Evolutionary conservation across 2,888 invertebrate genomes (phyloP).

Genomic region (Calliopum simillimum): DNA sequence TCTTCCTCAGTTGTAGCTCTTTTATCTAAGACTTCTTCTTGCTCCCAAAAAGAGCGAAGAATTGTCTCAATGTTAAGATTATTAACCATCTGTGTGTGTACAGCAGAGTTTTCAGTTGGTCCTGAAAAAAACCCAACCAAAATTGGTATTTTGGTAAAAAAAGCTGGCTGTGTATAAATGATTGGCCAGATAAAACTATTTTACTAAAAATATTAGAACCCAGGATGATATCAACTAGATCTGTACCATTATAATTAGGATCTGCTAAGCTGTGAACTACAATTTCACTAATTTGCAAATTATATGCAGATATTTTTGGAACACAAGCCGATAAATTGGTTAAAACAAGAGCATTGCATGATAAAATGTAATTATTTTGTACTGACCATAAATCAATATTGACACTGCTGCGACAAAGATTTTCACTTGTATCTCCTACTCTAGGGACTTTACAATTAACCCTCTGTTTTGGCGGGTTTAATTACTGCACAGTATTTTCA

Average conservation of each 20-base stretch:
- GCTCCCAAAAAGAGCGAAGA: conserved; percentile 18
- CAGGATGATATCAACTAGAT: conserved; percentile 34
- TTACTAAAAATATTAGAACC: conserved; percentile 24
- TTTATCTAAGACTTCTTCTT: conserved; percentile 17
- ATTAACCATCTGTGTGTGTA: conserved; percentile 18
- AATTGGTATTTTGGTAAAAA: conserved; percentile 36
- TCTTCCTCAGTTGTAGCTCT: conserved; percentile 8
- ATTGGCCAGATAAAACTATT: conserved; percentile 25
- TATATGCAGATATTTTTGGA: background rate
- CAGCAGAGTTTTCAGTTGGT: background rate
- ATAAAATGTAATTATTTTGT: background rate
- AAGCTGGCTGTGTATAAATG: conserved; percentile 26
- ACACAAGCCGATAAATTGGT: too few species aligned
- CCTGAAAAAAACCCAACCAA: conserved; percentile 39
- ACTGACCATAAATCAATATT: background rate
- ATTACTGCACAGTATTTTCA: conserved; percentile 5
- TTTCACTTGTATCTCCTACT: background rate
- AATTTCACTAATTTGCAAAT: background rate
- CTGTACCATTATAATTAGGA: conserved; percentile 28
- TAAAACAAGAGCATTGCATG: background rate
- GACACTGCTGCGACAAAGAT: conserved; percentile 1
- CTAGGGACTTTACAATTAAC: conserved; percentile 1
- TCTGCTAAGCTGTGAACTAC: conserved; percentile 14
- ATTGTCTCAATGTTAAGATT: conserved; percentile 30
- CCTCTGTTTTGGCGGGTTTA: background rate